Percentiles rank a stretch among this genome's conserved stretches.
Conservation (phyloP, 2,113 vertebrate species). For the Opisthocomus hoazin region DNA sequence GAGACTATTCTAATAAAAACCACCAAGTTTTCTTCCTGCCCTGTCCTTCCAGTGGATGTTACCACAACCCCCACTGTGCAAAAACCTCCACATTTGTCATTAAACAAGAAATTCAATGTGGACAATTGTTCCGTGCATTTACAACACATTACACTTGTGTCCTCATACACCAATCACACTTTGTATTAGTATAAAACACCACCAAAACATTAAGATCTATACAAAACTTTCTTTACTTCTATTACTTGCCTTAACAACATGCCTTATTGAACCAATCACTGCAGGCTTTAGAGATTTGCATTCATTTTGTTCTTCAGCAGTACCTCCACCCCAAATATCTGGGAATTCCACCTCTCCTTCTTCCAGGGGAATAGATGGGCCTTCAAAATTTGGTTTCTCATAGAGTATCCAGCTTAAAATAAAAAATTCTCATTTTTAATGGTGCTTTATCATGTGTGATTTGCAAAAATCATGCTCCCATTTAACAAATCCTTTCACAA, state of each 20-base stretch:
- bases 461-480: neutral
- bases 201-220: neutral
- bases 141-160: neutral
- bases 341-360: constrained; percentile 86
- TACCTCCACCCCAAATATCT: constrained; percentile 81
- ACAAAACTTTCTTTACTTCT: neutral
- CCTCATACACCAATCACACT: neutral
- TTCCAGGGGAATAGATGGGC: constrained; percentile 84
- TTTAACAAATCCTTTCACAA: neutral
- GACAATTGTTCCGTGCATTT: neutral
- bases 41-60: neutral
- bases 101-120: neutral
- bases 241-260: constrained; percentile 86
- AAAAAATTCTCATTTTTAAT: neutral
- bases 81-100: neutral
- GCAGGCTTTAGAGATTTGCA: constrained; percentile 65
- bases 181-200: neutral
- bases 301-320: constrained; percentile 60
- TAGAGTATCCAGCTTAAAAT: constrained; percentile 91
- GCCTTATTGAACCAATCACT: constrained; percentile 88
- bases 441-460: neutral
- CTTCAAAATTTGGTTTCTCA: constrained; percentile 92
- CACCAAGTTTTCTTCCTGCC: neutral
- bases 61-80: neutral
- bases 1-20: neutral